phyloP scores from a whole-genome alignment of 2,888 invertebrate species.

The Amphiduros pacificus region DNA sequence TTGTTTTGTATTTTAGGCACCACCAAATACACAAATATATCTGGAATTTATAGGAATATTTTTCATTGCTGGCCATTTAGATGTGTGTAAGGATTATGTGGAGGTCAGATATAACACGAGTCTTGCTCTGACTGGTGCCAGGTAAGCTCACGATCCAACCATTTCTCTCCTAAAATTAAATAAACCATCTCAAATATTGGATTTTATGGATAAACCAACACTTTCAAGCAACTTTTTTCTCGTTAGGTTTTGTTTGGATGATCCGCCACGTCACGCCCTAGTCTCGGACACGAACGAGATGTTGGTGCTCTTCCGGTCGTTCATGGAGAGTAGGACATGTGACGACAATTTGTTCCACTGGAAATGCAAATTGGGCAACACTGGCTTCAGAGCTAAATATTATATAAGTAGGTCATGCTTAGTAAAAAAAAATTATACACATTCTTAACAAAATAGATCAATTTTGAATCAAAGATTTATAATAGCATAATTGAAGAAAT shows the following conservation, averaged over 20 bases:
- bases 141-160: slow-evolving; percentile 34
- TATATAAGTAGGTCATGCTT: slow-evolving; percentile 22
- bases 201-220: too few species aligned
- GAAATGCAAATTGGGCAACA: slow-evolving; percentile 28
- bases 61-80: slow-evolving; percentile 30
- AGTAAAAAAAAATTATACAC: background rate
- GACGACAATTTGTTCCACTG: slow-evolving; percentile 29
- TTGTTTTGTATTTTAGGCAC: slow-evolving; percentile 32
- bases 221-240: too few species aligned
- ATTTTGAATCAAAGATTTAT: too few species aligned
- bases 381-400: slow-evolving; percentile 32
- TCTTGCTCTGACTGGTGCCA: slow-evolving; percentile 43
- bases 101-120: slow-evolving; percentile 45
- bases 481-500: too few species aligned
- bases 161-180: too few species aligned
- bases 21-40: slow-evolving; percentile 34
- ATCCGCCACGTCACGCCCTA: slow-evolving; percentile 25
- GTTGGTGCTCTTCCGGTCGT: slow-evolving; percentile 38
- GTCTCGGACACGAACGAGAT: slow-evolving; percentile 38
- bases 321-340: slow-evolving; percentile 29
- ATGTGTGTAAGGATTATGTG: slow-evolving; percentile 42
- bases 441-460: too few species aligned
- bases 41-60: slow-evolving; percentile 37
- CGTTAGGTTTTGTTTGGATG: slow-evolving; percentile 38
- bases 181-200: background rate